Percentiles rank a stretch among this genome's conserved stretches.
Evolutionary conservation across 1,140 invertebrate species (phyloP).

Genomic region (Bombus confusus): DNA sequence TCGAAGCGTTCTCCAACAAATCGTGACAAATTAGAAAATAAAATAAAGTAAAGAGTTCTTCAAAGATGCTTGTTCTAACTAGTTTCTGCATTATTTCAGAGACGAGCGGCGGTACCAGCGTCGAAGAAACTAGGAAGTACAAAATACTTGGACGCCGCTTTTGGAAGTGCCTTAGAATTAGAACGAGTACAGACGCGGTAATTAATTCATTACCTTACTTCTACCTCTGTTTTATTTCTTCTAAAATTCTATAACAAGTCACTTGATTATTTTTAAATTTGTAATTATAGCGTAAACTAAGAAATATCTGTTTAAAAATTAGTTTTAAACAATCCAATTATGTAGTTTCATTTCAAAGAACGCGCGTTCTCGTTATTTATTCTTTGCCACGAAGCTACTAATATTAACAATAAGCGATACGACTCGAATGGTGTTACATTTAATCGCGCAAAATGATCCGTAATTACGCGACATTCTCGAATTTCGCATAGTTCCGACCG

Average conservation of each 20-base stretch:
- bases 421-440: not conserved
- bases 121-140: constrained; percentile 63
- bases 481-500: not conserved
- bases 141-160: constrained; percentile 66
- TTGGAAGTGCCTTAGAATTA: constrained; percentile 67
- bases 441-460: not conserved
- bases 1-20: not conserved
- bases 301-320: no score
- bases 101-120: constrained; percentile 63
- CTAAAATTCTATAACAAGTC: no score
- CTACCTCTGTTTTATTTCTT: not conserved
- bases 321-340: not conserved
- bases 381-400: no score
- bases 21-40: not conserved
- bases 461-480: constrained; percentile 3
- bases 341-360: not conserved
- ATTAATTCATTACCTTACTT: constrained; percentile 8
- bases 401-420: not conserved
- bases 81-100: constrained; percentile 58
- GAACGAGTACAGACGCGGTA: constrained; percentile 71
- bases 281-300: not conserved
- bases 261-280: not conserved
- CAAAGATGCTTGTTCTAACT: not conserved
- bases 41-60: not conserved
- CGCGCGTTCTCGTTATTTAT: not conserved